A percentile compares a stretch with the other conserved stretches of the same genome.
Evolutionary conservation across 2,797 vertebrate species (phyloP).

Genomic region (Platalea minor): DNA sequence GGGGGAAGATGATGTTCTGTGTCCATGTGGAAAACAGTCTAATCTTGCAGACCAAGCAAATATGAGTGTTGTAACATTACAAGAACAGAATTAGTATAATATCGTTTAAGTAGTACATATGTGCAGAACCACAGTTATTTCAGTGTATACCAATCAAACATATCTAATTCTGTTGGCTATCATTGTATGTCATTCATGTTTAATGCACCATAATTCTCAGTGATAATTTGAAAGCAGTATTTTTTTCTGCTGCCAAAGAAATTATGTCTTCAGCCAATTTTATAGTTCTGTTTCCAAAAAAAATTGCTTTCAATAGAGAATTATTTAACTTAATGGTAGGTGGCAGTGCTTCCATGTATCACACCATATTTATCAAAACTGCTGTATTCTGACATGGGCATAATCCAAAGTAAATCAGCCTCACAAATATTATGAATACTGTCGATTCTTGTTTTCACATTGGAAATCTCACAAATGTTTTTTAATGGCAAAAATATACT

Average conservation of each 20-base stretch:
- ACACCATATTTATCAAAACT: neutral
- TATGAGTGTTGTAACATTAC: neutral
- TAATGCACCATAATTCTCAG: neutral
- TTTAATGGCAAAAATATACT: neutral
- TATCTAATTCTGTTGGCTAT: neutral
- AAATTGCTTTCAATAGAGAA: neutral
- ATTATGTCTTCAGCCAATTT: neutral
- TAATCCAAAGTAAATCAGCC: neutral
- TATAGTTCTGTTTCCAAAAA: neutral
- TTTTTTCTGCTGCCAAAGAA: neutral
- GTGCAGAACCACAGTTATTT: neutral
- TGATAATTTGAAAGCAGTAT: neutral
- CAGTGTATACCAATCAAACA: neutral
- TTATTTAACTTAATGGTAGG: neutral
- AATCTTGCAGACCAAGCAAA: neutral
- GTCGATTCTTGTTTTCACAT: neutral
- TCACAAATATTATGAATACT: neutral
- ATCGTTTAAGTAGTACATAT: neutral
- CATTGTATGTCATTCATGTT: neutral
- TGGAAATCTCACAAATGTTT: neutral
- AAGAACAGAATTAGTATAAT: neutral
- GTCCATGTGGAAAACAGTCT: neutral
- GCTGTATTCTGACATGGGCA: neutral
- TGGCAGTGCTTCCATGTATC: neutral
- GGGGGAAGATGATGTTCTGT: neutral